These are phyloP conservation scores for Lanius ludovicianus DNA, from an alignment of 2,113 vertebrate genomes.

Conservation along the genomic window DNA sequence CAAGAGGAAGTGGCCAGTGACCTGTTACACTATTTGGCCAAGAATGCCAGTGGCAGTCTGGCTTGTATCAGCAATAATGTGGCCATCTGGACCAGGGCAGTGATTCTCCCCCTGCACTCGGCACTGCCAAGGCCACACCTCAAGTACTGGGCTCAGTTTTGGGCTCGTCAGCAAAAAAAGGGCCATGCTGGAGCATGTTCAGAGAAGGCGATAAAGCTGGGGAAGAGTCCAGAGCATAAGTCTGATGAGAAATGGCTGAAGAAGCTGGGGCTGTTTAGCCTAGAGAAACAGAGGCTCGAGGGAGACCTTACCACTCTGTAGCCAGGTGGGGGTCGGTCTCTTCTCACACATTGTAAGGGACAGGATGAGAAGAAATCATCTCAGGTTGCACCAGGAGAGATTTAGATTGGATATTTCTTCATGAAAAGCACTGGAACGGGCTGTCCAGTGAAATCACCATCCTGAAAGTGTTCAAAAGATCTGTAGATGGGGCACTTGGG, in stretches of 20 bases:
- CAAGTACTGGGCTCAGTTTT: not conserved
- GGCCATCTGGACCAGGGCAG: not conserved
- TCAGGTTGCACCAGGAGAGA: not conserved
- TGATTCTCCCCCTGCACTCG: not conserved
- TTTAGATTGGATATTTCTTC: not conserved
- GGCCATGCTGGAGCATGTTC: not conserved
- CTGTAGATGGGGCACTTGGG: not conserved
- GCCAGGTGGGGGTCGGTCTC: too few relatives aligned
- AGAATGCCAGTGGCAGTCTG: not conserved
- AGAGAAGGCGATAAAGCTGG: not conserved
- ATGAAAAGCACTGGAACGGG: not conserved
- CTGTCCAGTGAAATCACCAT: not conserved
- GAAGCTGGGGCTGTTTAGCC: not conserved
- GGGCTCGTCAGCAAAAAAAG: not conserved
- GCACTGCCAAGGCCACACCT: not conserved
- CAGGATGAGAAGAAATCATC: not conserved
- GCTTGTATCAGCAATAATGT: accelerated
- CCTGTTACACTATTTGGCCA: not conserved
- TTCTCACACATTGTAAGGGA: not conserved
- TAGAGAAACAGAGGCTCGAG: not conserved
- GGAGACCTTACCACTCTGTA: too few relatives aligned
- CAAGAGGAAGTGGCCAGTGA: not conserved
- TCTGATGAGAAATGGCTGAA: not conserved
- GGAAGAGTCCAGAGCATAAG: not conserved
- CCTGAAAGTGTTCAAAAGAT: not conserved